These are phyloP conservation scores for Hybos culiciformis DNA, from an alignment of 2,888 invertebrate genomes.

Conservation along the genomic window DNA sequence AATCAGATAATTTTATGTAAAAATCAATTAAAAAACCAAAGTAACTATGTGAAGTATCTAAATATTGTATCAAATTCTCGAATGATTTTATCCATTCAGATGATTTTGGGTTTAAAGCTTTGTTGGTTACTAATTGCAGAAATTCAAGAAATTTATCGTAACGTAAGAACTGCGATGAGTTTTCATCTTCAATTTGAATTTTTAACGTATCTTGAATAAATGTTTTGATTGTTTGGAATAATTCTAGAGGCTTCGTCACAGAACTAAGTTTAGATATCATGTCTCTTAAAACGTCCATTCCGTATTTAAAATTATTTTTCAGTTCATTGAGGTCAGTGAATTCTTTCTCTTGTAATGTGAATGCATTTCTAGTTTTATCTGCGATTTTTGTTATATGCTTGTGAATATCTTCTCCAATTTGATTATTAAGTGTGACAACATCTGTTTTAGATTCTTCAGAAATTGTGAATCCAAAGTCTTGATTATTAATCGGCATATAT, in stretches of 20 bases:
- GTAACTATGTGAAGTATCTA: not conserved
- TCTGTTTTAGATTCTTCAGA: conserved; percentile 5
- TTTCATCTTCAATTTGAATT: too few relatives aligned
- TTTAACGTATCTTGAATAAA: too few relatives aligned
- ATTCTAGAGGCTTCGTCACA: too few relatives aligned
- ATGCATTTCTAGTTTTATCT: too few relatives aligned
- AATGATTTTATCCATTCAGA: not conserved
- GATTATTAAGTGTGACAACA: not conserved
- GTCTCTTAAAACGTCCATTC: too few relatives aligned
- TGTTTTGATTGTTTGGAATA: too few relatives aligned
- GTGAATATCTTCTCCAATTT: not conserved
- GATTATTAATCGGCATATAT: not conserved
- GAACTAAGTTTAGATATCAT: too few relatives aligned
- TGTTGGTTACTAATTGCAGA: not conserved
- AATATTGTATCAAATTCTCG: not conserved
- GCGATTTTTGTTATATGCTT: too few relatives aligned
- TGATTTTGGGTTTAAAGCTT: not conserved
- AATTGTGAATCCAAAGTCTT: conserved; percentile 8
- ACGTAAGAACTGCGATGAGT: not conserved
- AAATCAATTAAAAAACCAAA: not conserved
- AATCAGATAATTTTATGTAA: not conserved
- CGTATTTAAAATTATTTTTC: too few relatives aligned
- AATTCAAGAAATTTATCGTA: not conserved
- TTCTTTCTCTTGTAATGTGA: too few relatives aligned
- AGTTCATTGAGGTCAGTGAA: too few relatives aligned